A percentile compares a stretch with the other conserved stretches of the same genome.
Evolutionary conservation across 2,888 invertebrate species (phyloP).

Genomic region (Coleophora flavipennella): DNA sequence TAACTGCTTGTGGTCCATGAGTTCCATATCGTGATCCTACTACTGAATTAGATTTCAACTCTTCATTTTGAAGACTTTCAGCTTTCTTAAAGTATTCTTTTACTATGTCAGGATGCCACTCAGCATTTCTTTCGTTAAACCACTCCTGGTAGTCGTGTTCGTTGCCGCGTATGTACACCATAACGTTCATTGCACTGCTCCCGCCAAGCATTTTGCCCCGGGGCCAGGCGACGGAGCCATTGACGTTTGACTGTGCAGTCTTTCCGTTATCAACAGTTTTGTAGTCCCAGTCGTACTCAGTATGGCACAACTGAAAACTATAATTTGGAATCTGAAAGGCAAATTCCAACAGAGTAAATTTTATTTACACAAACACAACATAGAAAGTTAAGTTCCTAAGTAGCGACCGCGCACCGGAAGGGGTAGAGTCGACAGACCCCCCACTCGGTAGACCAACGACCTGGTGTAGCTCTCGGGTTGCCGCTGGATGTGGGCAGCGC

Average conservation of each 20-base stretch:
- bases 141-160: too few species aligned
- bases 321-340: constrained; percentile 16
- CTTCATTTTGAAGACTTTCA: too few species aligned
- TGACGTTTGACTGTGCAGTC: constrained; percentile 75
- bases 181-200: constrained; percentile 67
- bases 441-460: too few species aligned
- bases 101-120: constrained; percentile 68
- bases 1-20: constrained; percentile 55
- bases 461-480: too few species aligned
- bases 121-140: constrained; percentile 57
- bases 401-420: too few species aligned
- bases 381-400: too few species aligned
- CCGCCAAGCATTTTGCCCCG: constrained; percentile 77
- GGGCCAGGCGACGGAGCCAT: constrained; percentile 56
- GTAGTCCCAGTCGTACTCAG: constrained; percentile 84
- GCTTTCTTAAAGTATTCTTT: constrained; percentile 59
- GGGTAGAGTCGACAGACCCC: too few species aligned
- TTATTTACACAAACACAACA: too few species aligned
- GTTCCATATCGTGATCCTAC: constrained; percentile 39
- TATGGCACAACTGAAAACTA: too few species aligned
- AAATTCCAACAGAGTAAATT: constrained; percentile 22
- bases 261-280: constrained; percentile 82
- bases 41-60: constrained; percentile 28
- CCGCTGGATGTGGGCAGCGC: too few species aligned
- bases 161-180: constrained; percentile 74